Evolutionary conservation across 1,140 invertebrate genomes (phyloP).

Genomic region (Diorhabda carinulata): DNA sequence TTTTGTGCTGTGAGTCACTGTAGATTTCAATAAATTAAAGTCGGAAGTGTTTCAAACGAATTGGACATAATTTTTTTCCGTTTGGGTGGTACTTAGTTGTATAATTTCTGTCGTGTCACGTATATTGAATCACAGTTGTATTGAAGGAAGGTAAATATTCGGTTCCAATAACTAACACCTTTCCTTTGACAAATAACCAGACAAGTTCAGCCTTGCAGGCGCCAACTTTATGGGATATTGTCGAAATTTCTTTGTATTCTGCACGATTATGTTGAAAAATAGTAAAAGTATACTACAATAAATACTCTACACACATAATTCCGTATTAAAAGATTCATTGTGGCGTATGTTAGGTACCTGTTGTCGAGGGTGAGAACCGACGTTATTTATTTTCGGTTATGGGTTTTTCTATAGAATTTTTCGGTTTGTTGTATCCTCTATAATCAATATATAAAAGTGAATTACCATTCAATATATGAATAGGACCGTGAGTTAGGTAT

Average conservation of each 20-base stretch:
- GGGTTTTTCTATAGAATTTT: background rate
- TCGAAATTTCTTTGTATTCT: conserved; percentile 1
- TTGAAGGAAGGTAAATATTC: no score
- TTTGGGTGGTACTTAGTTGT: no score
- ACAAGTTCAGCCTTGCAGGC: background rate
- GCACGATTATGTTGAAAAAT: background rate
- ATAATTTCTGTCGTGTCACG: no score
- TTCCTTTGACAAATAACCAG: background rate
- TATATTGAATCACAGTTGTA: no score
- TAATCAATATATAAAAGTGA: no score
- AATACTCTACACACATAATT: background rate
- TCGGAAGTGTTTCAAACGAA: no score
- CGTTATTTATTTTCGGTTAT: background rate
- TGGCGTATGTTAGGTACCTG: background rate
- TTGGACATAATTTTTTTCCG: no score
- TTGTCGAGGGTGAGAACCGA: background rate
- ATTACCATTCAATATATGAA: no score
- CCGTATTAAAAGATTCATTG: background rate
- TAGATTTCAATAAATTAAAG: no score
- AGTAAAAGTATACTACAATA: background rate
- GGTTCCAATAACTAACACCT: background rate
- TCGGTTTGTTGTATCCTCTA: background rate
- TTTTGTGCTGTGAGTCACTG: no score
- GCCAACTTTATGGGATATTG: background rate
- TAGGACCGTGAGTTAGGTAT: no score